Conservation (phyloP, 2,113 vertebrate genomes). For the Ceuthmochares aereus region DNA sequence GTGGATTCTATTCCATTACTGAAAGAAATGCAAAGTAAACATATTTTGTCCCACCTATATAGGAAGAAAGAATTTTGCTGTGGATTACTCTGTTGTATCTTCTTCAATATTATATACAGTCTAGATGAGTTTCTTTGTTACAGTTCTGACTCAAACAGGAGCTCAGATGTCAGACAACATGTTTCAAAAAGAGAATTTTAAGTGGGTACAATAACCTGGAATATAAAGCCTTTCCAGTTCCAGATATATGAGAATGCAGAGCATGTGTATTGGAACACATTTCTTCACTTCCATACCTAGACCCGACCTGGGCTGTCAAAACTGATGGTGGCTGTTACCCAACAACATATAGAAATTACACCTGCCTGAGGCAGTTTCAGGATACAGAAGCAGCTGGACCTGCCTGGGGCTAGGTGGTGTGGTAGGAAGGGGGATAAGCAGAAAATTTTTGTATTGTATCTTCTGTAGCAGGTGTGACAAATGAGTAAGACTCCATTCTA, state of each 20-base stretch:
- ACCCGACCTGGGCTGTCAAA: not conserved
- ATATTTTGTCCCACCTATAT: not conserved
- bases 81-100: not conserved
- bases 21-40: not conserved
- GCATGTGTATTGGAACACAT: rapidly evolving
- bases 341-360: not conserved
- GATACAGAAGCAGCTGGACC: not conserved
- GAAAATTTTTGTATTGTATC: not conserved
- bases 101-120: not conserved
- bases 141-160: not conserved
- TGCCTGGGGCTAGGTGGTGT: not conserved
- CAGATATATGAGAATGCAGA: not conserved
- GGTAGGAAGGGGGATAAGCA: not conserved
- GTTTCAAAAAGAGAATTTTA: not conserved
- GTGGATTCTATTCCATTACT: not conserved
- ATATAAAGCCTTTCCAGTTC: not conserved
- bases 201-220: not conserved
- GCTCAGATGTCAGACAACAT: not conserved
- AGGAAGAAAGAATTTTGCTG: not conserved
- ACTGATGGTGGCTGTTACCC: not conserved
- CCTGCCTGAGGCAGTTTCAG: not conserved
- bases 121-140: not conserved
- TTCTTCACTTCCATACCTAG: not conserved
- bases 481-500: not conserved
- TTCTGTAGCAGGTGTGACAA: not conserved